Percentiles rank a stretch among this genome's conserved stretches.
Evolutionary conservation across 2,113 vertebrate genomes (phyloP).

Genomic region (Osmerus mordax): DNA sequence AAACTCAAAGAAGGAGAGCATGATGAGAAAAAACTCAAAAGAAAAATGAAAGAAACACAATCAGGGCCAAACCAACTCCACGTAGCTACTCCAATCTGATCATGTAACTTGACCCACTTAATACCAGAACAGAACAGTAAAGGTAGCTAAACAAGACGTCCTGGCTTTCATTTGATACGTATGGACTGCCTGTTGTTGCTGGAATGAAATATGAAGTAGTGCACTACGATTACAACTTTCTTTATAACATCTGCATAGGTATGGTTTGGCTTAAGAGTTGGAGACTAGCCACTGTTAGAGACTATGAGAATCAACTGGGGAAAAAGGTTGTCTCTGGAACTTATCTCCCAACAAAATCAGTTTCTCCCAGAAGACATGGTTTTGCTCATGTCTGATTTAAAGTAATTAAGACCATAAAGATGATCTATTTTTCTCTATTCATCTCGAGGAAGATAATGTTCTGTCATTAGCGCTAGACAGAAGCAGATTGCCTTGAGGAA

Average conservation of each 20-base stretch:
- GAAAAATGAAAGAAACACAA: constrained; percentile 30
- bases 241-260: background rate
- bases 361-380: too few species aligned
- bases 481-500: background rate
- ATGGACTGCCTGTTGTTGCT: constrained; percentile 8
- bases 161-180: constrained; percentile 22
- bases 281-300: background rate
- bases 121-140: constrained; percentile 32
- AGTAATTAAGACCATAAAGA: too few species aligned
- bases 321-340: too few species aligned
- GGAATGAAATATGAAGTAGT: background rate
- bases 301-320: too few species aligned
- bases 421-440: background rate
- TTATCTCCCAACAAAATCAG: too few species aligned
- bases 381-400: too few species aligned
- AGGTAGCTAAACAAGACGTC: constrained; percentile 34
- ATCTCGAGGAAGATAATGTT: background rate
- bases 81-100: constrained; percentile 51
- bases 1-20: too few species aligned
- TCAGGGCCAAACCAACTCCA: constrained; percentile 58
- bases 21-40: background rate
- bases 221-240: background rate
- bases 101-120: constrained; percentile 43
- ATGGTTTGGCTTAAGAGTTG: background rate
- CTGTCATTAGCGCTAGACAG: constrained; percentile 16